Conservation (phyloP, 1,140 invertebrate species). For the Dreissena rostriformis region DNA sequence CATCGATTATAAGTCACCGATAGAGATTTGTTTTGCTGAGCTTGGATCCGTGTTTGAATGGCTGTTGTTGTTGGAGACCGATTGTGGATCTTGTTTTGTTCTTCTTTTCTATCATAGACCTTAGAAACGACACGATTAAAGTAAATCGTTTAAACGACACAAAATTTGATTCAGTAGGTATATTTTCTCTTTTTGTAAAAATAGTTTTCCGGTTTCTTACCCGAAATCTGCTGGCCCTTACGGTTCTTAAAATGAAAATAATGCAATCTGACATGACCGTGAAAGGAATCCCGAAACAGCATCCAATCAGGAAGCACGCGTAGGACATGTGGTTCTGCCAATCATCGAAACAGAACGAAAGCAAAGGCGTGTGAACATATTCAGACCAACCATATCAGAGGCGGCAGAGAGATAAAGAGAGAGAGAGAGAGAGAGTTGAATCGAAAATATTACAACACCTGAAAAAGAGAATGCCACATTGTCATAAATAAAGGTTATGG, state of each 20-base stretch:
- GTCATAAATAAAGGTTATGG: background rate
- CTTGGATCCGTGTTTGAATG: background rate
- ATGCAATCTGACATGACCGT: conserved; percentile 68
- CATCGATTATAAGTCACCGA: too few relatives aligned
- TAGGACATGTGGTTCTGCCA: conserved; percentile 68
- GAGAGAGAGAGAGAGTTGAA: conserved; percentile 57
- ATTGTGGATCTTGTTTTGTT: background rate
- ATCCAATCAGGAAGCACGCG: conserved; percentile 70
- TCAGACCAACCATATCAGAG: conserved; percentile 61
- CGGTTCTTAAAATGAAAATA: conserved; percentile 55
- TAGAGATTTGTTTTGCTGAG: background rate
- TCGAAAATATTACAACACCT: conserved; percentile 56
- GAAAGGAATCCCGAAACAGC: conserved; percentile 71
- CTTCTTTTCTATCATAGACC: background rate
- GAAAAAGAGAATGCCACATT: conserved; percentile 34
- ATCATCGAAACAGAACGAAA: conserved; percentile 70
- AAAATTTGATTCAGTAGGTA: background rate
- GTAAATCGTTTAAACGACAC: background rate
- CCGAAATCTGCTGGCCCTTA: conserved; percentile 52
- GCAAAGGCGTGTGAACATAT: conserved; percentile 59
- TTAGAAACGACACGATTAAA: background rate
- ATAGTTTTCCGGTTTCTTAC: conserved; percentile 10
- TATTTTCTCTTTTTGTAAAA: background rate
- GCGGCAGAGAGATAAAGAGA: too few relatives aligned
- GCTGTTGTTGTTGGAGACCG: background rate